phyloP scores from a whole-genome alignment of 2,888 invertebrate species.

The Brenthis hecate region DNA sequence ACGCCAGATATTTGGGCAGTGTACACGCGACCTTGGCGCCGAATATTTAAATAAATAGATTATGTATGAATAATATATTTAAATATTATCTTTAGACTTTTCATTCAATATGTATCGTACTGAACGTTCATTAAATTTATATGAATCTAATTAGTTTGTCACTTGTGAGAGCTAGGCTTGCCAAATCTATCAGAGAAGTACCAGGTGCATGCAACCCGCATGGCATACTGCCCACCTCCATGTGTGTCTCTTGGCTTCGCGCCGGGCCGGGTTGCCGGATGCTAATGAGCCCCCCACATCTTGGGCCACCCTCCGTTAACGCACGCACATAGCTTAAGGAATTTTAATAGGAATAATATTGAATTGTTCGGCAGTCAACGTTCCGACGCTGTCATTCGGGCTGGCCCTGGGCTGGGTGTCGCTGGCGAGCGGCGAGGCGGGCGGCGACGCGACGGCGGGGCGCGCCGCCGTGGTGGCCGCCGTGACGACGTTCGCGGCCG shows the following conservation, averaged over 20 bases:
- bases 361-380: constrained; percentile 53
- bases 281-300: too few species aligned
- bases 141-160: not conserved
- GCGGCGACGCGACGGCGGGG: constrained; percentile 43
- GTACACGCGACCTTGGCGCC: constrained; percentile 15
- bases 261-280: too few species aligned
- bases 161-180: not conserved
- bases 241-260: too few species aligned
- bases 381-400: constrained; percentile 64
- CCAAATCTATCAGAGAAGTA: too few species aligned
- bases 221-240: too few species aligned
- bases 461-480: constrained; percentile 52
- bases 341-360: constrained; percentile 18
- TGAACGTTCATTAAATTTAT: not conserved
- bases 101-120: constrained; percentile 6
- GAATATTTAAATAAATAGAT: constrained; percentile 9
- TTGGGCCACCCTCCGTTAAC: too few species aligned
- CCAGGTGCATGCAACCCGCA: too few species aligned
- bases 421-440: constrained; percentile 55
- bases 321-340: too few species aligned
- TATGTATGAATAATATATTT: not conserved
- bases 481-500: constrained; percentile 49
- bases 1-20: constrained; percentile 18
- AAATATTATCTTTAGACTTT: not conserved
- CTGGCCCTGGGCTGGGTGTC: constrained; percentile 69